phyloP scores from a whole-genome alignment of 2,888 invertebrate species.

The Stenotaenia linearis region DNA sequence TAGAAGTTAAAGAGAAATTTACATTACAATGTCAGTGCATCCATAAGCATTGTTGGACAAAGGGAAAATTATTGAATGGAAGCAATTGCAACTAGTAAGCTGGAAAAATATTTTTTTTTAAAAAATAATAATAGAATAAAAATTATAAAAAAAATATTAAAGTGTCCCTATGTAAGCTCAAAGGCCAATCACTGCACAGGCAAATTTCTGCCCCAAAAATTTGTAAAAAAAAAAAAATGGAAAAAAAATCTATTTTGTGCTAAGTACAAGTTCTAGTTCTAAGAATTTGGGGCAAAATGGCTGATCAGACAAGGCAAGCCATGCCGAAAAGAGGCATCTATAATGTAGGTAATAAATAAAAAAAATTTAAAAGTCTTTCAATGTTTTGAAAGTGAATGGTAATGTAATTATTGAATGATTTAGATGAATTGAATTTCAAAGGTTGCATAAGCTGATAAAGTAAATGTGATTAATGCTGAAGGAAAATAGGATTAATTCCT shows the following conservation, averaged over 20 bases:
- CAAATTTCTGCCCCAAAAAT: background rate
- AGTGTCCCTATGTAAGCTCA: background rate
- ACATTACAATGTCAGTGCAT: background rate
- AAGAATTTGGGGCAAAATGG: background rate
- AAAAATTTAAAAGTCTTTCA: no score
- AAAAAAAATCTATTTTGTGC: background rate
- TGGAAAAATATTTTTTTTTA: background rate
- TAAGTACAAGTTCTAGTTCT: background rate
- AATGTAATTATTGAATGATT: no score
- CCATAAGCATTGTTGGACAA: background rate
- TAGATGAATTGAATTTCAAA: no score
- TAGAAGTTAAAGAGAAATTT: background rate
- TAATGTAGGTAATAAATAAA: no score
- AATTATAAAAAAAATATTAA: background rate
- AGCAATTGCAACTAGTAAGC: background rate
- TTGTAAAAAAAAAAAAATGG: background rate
- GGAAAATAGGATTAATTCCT: no score
- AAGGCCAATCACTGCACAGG: background rate
- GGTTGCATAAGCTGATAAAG: no score
- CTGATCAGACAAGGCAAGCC: background rate
- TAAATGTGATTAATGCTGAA: no score
- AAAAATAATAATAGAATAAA: no score
- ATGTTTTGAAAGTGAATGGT: no score
- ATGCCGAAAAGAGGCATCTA: background rate
- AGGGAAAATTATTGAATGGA: background rate